Evolutionary conservation across 2,113 vertebrate species (phyloP).

Genomic region (Mesembrinibis cayennensis): DNA sequence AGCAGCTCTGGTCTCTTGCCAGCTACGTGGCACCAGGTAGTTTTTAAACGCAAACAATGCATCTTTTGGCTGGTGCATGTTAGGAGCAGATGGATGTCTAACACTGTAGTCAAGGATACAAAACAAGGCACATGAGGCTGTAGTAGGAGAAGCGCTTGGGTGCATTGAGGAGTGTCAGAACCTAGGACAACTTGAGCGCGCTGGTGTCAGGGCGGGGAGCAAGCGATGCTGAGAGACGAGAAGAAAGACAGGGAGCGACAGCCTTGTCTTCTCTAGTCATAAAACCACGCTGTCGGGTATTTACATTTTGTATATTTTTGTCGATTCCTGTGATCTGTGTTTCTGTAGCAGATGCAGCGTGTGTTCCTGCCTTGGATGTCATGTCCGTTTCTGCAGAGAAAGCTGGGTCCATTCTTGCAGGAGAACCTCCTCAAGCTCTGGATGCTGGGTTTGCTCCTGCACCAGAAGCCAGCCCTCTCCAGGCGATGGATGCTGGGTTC

Average conservation of each 20-base stretch:
- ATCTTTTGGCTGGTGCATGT: fast-evolving
- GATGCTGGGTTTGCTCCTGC: neutral
- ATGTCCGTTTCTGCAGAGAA: neutral
- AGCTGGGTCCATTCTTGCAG: neutral
- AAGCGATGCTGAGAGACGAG: fast-evolving
- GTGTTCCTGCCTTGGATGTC: neutral
- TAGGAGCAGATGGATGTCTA: neutral
- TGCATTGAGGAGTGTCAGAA: fast-evolving
- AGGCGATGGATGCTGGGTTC: neutral
- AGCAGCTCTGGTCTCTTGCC: neutral
- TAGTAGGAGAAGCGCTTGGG: fast-evolving
- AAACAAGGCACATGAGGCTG: neutral
- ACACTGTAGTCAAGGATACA: fast-evolving
- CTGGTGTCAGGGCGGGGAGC: neutral
- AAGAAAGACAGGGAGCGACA: fast-evolving
- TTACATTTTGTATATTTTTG: fast-evolving
- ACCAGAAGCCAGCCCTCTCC: neutral
- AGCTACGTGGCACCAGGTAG: neutral
- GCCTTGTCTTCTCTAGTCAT: fast-evolving
- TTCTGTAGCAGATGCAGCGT: neutral
- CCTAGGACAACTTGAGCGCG: fast-evolving
- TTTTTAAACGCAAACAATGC: fast-evolving
- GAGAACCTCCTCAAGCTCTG: neutral
- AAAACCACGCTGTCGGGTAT: fast-evolving
- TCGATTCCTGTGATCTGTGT: neutral